Conservation (phyloP, 1,140 invertebrate genomes). For the Lucilia cuprina region DNA sequence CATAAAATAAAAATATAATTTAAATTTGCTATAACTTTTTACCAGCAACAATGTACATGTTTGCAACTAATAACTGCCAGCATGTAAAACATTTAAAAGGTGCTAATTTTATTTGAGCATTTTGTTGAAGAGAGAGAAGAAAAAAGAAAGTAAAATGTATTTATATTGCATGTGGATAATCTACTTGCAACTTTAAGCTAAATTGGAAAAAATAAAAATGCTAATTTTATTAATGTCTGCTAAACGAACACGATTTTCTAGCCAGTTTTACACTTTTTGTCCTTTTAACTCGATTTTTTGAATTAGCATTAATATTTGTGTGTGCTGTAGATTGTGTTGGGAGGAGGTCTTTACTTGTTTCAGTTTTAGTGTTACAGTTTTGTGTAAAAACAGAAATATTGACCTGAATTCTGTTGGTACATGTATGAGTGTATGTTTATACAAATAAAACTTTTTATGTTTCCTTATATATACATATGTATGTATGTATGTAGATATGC, state of each 20-base stretch:
- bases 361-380: no score
- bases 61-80: not conserved
- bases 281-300: not conserved
- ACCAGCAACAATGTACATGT: not conserved
- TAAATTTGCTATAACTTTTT: not conserved
- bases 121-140: no score
- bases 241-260: not conserved
- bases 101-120: not conserved
- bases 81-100: not conserved
- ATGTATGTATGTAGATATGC: not conserved
- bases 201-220: not conserved
- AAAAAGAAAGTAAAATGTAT: not conserved
- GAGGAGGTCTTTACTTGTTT: not conserved
- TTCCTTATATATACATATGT: no score
- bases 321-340: not conserved
- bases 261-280: not conserved
- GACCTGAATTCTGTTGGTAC: not conserved
- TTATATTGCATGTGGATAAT: not conserved
- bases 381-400: not conserved
- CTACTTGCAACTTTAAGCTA: not conserved
- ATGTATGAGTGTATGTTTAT: not conserved
- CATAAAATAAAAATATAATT: not conserved
- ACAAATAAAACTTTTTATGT: not conserved
- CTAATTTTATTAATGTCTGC: conserved; percentile 2
- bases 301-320: not conserved